Evolutionary conservation across 2,888 invertebrate species (phyloP).

Genomic region (Mimumesa dahlbomi): DNA sequence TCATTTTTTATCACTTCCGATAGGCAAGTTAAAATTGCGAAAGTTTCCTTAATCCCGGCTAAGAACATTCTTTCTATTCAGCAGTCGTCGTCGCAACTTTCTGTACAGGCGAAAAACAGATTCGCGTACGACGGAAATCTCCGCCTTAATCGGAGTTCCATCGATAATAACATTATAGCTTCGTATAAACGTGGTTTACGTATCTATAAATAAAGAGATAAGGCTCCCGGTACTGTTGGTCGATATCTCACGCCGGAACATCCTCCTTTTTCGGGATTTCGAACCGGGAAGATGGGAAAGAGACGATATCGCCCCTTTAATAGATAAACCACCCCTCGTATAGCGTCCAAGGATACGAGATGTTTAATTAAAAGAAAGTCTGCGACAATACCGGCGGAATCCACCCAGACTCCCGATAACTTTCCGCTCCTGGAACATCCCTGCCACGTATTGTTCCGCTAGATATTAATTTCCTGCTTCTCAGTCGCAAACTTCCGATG

Average conservation of each 20-base stretch:
- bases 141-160: not conserved
- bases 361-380: constrained; percentile 66
- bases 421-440: no score
- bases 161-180: constrained; percentile 4
- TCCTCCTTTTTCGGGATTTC: constrained; percentile 1
- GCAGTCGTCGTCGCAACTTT: not conserved
- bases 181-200: constrained; percentile 7
- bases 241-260: not conserved
- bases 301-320: constrained; percentile 22
- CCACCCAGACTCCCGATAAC: no score
- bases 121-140: not conserved
- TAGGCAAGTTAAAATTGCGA: constrained; percentile 14
- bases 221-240: not conserved
- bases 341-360: constrained; percentile 35
- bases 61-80: not conserved
- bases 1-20: constrained; percentile 6
- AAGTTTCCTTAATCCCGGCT: not conserved
- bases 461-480: no score
- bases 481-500: no score
- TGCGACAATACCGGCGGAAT: constrained; percentile 44
- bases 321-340: constrained; percentile 26
- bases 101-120: no score
- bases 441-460: no score
- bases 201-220: not conserved
- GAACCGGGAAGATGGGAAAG: not conserved